Conservation (phyloP, 2,113 vertebrate genomes). For the Cygnus atratus region DNA sequence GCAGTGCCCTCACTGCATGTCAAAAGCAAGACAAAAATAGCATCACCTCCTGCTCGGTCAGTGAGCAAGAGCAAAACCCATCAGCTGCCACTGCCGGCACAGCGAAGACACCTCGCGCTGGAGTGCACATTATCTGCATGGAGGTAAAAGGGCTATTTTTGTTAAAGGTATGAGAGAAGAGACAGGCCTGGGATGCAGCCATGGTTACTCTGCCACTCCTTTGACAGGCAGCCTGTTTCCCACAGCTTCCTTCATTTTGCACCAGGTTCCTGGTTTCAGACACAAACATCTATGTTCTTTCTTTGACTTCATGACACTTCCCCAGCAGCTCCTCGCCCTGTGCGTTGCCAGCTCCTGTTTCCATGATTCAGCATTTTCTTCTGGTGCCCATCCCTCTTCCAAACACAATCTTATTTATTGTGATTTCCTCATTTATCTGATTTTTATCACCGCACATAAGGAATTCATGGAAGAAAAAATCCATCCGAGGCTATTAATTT, state of each 20-base stretch:
- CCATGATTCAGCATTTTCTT: slow-evolving; percentile 18
- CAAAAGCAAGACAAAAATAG: slow-evolving; percentile 46
- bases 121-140: neutral
- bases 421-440: slow-evolving; percentile 42
- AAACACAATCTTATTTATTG: neutral
- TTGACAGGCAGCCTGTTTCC: neutral
- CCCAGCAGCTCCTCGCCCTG: neutral
- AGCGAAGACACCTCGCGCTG: accelerated
- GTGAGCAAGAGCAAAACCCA: neutral
- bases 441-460: slow-evolving; percentile 22
- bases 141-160: neutral
- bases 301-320: neutral
- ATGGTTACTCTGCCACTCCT: neutral
- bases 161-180: neutral
- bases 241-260: neutral
- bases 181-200: neutral
- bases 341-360: neutral
- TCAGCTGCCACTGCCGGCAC: neutral
- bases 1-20: neutral
- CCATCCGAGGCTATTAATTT: slow-evolving; percentile 32
- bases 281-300: neutral
- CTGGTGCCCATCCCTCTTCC: neutral
- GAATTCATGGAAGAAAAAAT: slow-evolving; percentile 43
- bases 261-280: neutral
- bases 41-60: slow-evolving; percentile 32